Base-by-base conservation (phyloP, 2,797 vertebrate genomes). In the Mormyrus hasselquistii region DNA sequence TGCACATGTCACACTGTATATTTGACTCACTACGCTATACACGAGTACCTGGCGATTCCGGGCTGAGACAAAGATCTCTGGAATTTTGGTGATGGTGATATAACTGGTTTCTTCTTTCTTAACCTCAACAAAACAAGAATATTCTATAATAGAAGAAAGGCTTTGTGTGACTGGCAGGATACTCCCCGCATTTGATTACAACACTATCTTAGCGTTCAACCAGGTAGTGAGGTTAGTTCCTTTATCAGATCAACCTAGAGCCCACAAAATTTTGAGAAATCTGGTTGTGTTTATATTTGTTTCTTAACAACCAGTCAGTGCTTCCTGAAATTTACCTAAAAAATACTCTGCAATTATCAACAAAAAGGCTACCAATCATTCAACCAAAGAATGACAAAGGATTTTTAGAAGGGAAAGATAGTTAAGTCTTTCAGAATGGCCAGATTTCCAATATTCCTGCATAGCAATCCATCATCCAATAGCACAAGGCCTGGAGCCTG, bases 41-140 rank as follows among this genome's bases (percentile, higher is more conserved):
- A 9, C 1, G 1, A 85, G 62, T 65, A 29, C 9, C 25, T 65
- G 62, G 25, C 25, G 29, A 4, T 85, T 50, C 12, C 19, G 1
- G 25, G 34, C n/a, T 59, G 52, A 41, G 19, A 52, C 50, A 52
- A 88, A 91, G 88, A 89, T 86, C 91, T 88, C 91, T 88, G 88
- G 91, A 90, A 91, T 91, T 89, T 89, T 89, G 47, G 91, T 91
- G 92, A 90, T 89, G 47, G 91, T 91, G 92, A 90, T 89, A 90
- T 89, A 92, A 92, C 91, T 90, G 44, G 38, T 89, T 19, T 87
- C 41, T 2, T 89, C 55, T 88, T 34, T 12, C n/a, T 85, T 85
- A 85, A 85, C 47, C 83, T 29, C 49, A 84, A 50, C 9, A 22
- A 47, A 49, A 49, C 9, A 52, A 83, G 47, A n/a, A 52, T 16